A percentile compares a stretch with the other conserved stretches of the same genome.
Conservation (phyloP, 2,888 invertebrate genomes). For the Heliothis peltigera region DNA sequence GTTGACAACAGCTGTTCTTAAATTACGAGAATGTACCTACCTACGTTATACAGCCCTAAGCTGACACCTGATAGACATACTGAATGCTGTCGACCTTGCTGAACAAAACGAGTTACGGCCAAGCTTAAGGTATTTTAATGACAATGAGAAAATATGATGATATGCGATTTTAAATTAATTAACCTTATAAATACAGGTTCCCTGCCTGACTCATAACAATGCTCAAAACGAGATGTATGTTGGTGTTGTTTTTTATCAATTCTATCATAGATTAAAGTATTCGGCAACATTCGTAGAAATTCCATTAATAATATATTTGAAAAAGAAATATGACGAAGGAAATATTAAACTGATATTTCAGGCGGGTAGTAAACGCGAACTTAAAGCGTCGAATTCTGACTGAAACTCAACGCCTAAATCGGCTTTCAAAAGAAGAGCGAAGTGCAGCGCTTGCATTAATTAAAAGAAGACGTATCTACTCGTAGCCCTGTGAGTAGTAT, state of each 20-base stretch:
- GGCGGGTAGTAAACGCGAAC: background rate
- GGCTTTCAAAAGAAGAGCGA: conserved; percentile 15
- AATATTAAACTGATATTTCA: conserved; percentile 9
- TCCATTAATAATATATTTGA: background rate
- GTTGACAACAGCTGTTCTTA: conserved; percentile 22
- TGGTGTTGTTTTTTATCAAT: too few species aligned
- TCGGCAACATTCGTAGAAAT: too few species aligned
- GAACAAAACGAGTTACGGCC: conserved; percentile 39
- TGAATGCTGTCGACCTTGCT: conserved; percentile 52
- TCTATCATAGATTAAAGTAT: too few species aligned
- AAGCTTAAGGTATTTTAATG: conserved; percentile 47
- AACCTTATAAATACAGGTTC: conserved; percentile 27
- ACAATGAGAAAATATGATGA: conserved; percentile 28
- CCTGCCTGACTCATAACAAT: background rate
- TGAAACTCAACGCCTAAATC: conserved; percentile 15
- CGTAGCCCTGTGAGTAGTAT: conserved; percentile 27
- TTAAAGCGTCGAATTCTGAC: conserved; percentile 2
- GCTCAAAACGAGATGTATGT: background rate
- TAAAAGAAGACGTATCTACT: conserved; percentile 39
- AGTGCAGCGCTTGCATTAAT: conserved; percentile 35
- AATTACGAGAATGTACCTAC: conserved; percentile 10
- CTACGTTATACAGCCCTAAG: conserved; percentile 15
- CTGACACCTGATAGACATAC: conserved; percentile 39
- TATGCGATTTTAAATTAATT: conserved; percentile 40
- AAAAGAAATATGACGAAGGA: background rate